These are phyloP conservation scores for Troides helena DNA, from an alignment of 2,888 invertebrate species.

Conservation along the genomic window DNA sequence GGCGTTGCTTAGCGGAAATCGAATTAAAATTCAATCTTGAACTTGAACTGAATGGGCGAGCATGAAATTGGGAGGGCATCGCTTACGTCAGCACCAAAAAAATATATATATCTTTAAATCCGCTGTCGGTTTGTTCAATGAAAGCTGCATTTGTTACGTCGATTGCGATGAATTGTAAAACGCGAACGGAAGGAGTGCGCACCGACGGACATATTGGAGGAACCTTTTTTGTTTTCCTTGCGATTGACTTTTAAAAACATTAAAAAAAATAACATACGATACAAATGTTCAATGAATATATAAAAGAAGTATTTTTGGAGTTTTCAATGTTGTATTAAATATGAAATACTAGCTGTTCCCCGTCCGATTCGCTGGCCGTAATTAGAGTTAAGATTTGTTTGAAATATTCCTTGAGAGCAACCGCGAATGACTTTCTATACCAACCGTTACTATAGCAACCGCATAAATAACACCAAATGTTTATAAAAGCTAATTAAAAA, in stretches of 20 bases:
- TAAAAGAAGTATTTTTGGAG: background rate
- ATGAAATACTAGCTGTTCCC: too few species aligned
- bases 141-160: constrained; percentile 19
- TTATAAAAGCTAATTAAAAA: too few species aligned
- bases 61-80: constrained; percentile 22
- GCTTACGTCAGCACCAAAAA: constrained; percentile 13
- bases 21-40: constrained; percentile 40
- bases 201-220: constrained; percentile 17
- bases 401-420: too few species aligned
- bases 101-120: constrained; percentile 11
- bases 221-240: background rate
- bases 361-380: too few species aligned
- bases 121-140: constrained; percentile 22
- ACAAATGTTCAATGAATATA: background rate
- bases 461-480: too few species aligned
- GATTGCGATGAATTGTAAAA: constrained; percentile 15
- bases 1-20: constrained; percentile 36
- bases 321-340: background rate
- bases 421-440: too few species aligned
- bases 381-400: too few species aligned
- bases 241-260: background rate
- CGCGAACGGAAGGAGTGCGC: constrained; percentile 1
- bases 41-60: constrained; percentile 39
- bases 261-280: background rate
- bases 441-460: too few species aligned